These are phyloP conservation scores for Stenodera caucasica DNA, from an alignment of 2,888 invertebrate genomes.

Conservation along the genomic window DNA sequence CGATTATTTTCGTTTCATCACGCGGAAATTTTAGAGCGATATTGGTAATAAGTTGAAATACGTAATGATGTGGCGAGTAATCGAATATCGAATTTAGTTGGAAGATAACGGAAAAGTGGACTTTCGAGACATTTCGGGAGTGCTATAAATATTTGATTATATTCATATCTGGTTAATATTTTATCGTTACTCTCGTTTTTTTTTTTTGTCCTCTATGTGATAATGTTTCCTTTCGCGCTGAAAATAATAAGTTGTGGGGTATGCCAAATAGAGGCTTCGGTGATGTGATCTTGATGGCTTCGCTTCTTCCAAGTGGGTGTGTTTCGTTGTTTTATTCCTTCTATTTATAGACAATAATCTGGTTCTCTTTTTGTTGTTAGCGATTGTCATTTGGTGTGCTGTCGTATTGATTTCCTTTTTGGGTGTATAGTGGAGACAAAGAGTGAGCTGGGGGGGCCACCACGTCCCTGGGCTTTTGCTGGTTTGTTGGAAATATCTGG, in stretches of 20 bases:
- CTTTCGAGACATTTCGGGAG: no score
- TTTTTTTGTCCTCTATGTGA: no score
- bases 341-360: background rate
- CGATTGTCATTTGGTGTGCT: slow-evolving; percentile 7
- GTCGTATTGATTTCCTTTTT: slow-evolving; percentile 6
- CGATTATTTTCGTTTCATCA: background rate
- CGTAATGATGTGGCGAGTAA: background rate
- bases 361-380: background rate
- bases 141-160: no score
- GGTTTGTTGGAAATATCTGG: slow-evolving; percentile 3
- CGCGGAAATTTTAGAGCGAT: background rate
- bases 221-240: no score
- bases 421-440: background rate
- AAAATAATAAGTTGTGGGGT: no score
- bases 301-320: background rate
- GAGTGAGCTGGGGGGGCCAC: background rate
- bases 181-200: no score
- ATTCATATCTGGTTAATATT: no score
- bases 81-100: no score
- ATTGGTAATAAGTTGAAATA: background rate
- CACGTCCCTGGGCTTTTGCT: slow-evolving; percentile 3
- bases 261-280: no score
- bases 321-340: background rate
- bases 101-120: no score
- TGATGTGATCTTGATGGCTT: background rate